Percentiles rank a stretch among this genome's conserved stretches.
These are phyloP conservation scores for Papilio dardanus DNA, from an alignment of 1,140 invertebrate genomes.

Conservation along the genomic window DNA sequence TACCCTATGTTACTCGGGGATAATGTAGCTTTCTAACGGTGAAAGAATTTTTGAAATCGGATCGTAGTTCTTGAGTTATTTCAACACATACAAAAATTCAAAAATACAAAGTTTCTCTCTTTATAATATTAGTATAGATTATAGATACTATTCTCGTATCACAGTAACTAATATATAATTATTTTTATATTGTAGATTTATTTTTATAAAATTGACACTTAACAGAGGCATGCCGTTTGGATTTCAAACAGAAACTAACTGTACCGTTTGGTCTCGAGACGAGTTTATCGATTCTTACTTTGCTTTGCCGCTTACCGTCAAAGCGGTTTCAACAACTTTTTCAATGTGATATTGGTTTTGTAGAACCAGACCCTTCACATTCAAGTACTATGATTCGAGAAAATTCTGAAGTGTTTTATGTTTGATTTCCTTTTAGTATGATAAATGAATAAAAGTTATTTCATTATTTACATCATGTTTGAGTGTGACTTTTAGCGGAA, in stretches of 20 bases:
- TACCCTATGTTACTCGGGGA: too few species aligned
- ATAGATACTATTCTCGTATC: too few species aligned
- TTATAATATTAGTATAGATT: too few species aligned
- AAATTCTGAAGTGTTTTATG: neutral
- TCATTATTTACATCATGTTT: too few species aligned
- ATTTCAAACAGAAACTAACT: slow-evolving; percentile 25
- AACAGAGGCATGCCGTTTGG: slow-evolving; percentile 2
- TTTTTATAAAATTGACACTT: slow-evolving; percentile 10
- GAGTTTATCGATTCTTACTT: slow-evolving; percentile 29
- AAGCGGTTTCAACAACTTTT: slow-evolving; percentile 27
- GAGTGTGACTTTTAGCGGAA: too few species aligned
- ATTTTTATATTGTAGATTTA: neutral
- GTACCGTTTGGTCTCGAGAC: slow-evolving; percentile 28
- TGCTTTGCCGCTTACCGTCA: slow-evolving; percentile 29
- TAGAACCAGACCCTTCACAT: slow-evolving; percentile 7
- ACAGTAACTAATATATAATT: neutral
- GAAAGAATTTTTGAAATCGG: too few species aligned
- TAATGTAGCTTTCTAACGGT: too few species aligned
- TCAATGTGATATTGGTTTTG: slow-evolving; percentile 28
- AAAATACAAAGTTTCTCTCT: too few species aligned
- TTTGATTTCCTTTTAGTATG: too few species aligned
- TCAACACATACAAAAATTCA: too few species aligned
- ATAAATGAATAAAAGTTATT: too few species aligned
- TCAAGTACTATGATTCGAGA: neutral
- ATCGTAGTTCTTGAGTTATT: too few species aligned